Percentiles rank a stretch among this genome's conserved stretches.
Evolutionary conservation across 2,797 vertebrate species (phyloP).

Genomic region (Rhinichthys osculus): DNA sequence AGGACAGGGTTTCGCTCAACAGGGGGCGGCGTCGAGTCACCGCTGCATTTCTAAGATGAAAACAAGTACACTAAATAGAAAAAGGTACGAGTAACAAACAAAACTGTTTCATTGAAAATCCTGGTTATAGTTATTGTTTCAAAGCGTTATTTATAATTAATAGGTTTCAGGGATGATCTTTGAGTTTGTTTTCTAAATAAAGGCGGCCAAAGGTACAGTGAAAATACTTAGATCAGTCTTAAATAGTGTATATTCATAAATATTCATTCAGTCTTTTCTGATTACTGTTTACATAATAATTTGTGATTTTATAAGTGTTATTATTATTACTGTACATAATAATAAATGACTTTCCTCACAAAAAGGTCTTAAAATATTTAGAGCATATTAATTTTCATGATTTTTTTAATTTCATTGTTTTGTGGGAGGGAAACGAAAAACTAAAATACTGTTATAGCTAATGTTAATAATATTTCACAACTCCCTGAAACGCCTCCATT

Average conservation of each 20-base stretch:
- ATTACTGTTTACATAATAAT: not conserved
- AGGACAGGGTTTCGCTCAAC: constrained; percentile 46
- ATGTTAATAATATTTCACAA: no score
- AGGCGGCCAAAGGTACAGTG: not conserved
- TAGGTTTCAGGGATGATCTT: not conserved
- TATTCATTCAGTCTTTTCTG: no score
- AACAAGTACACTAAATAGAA: not conserved
- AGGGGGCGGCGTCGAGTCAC: constrained; percentile 60
- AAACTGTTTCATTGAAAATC: not conserved
- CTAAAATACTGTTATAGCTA: no score
- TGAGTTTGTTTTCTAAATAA: not conserved
- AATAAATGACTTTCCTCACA: not conserved
- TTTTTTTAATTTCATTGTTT: not conserved
- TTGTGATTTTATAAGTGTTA: not conserved
- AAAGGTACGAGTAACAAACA: not conserved
- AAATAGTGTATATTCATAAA: no score
- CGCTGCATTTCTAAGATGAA: not conserved
- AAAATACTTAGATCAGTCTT: no score
- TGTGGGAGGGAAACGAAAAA: not conserved
- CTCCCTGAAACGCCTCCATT: no score
- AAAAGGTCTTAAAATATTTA: not conserved
- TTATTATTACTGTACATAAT: not conserved
- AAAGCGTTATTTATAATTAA: not conserved
- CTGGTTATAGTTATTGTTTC: not conserved
- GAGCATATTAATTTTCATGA: no score